Percentiles rank a stretch among this genome's conserved stretches.
Conservation (phyloP, 2,888 invertebrate genomes). For the Yponomeuta malinellus region DNA sequence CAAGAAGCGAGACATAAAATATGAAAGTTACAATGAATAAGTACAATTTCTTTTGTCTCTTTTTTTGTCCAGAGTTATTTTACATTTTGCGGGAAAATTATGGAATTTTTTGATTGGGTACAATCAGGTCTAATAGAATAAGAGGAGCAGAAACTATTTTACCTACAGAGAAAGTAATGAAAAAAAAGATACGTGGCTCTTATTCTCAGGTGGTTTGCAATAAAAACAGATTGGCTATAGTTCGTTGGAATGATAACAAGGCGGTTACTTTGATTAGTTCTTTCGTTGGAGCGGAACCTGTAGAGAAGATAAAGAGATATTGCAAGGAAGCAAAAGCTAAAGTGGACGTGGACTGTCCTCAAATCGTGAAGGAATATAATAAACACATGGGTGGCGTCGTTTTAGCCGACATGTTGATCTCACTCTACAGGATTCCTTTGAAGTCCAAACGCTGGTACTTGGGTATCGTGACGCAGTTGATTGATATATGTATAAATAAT, state of each 20-base stretch:
- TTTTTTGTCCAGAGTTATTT: too few species aligned
- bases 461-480: not conserved
- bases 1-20: too few species aligned
- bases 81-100: not conserved
- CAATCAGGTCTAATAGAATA: slow-evolving; percentile 15
- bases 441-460: not conserved
- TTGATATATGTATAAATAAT: not conserved
- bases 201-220: not conserved
- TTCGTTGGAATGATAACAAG: slow-evolving; percentile 26
- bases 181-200: slow-evolving; percentile 1
- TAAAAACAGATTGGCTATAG: not conserved
- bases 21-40: too few species aligned
- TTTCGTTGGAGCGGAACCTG: slow-evolving; percentile 23
- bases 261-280: slow-evolving; percentile 24
- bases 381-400: slow-evolving; percentile 28
- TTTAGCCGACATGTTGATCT: slow-evolving; percentile 20
- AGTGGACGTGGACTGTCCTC: slow-evolving; percentile 24
- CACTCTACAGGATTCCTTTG: not conserved
- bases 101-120: slow-evolving; percentile 15
- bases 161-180: slow-evolving; percentile 9
- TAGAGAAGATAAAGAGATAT: slow-evolving; percentile 22
- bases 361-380: slow-evolving; percentile 25
- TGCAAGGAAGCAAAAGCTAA: slow-evolving; percentile 21
- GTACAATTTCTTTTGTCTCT: too few species aligned
- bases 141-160: not conserved